Percentiles rank a stretch among this genome's conserved stretches.
Evolutionary conservation across 2,888 invertebrate genomes (phyloP).

Genomic region (Pammene fasciana): DNA sequence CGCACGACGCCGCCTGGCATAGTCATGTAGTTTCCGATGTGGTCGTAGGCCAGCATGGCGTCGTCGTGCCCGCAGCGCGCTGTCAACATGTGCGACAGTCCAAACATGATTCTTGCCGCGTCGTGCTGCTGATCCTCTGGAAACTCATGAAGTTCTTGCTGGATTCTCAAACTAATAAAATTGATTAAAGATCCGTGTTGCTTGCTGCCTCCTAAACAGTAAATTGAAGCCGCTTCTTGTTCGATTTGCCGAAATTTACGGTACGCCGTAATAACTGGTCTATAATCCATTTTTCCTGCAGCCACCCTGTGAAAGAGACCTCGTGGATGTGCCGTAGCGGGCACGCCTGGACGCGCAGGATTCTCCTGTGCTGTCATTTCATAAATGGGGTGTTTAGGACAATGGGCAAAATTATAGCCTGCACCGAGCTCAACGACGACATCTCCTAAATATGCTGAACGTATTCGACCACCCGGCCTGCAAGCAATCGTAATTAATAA

Average conservation of each 20-base stretch:
- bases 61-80: slow-evolving; percentile 86
- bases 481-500: slow-evolving; percentile 47
- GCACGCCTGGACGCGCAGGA: slow-evolving; percentile 81
- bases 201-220: slow-evolving; percentile 83
- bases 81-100: slow-evolving; percentile 84
- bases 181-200: slow-evolving; percentile 86
- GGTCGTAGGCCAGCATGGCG: slow-evolving; percentile 70
- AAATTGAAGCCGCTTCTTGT: slow-evolving; percentile 85
- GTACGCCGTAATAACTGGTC: slow-evolving; percentile 85
- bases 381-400: slow-evolving; percentile 82
- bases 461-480: slow-evolving; percentile 90
- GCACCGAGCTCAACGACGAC: slow-evolving; percentile 90
- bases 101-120: slow-evolving; percentile 86
- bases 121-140: slow-evolving; percentile 87
- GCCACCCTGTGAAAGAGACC: slow-evolving; percentile 86
- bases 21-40: slow-evolving; percentile 74
- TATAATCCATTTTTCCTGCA: slow-evolving; percentile 84
- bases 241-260: slow-evolving; percentile 86
- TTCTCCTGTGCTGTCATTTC: slow-evolving; percentile 85
- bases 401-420: slow-evolving; percentile 84
- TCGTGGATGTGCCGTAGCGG: slow-evolving; percentile 77
- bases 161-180: slow-evolving; percentile 86
- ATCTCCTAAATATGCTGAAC: slow-evolving; percentile 90
- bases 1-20: slow-evolving; percentile 84
- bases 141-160: slow-evolving; percentile 86